phyloP scores from a whole-genome alignment of 2,888 invertebrate genomes.

The Diploptera punctata region DNA sequence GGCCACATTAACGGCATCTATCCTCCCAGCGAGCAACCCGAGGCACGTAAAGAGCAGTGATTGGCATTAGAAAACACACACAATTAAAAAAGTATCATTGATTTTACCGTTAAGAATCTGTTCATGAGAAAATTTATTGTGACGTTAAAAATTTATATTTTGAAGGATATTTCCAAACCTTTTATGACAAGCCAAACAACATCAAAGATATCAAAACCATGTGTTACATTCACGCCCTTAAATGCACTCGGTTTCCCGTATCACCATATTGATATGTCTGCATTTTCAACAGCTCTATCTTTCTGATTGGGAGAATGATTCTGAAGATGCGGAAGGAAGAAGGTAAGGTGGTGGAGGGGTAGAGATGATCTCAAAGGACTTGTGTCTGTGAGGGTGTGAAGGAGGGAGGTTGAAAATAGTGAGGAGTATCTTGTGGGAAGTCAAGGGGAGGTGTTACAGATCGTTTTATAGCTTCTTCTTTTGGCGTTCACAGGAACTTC shows the following conservation, averaged over 20 bases:
- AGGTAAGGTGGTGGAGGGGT: too few relatives aligned
- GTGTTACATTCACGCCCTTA: slow-evolving; percentile 6
- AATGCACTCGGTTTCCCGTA: not conserved
- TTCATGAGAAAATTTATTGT: too few relatives aligned
- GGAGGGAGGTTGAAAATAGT: not conserved
- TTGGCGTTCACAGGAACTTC: not conserved
- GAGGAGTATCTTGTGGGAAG: not conserved
- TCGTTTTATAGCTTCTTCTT: slow-evolving; percentile 11
- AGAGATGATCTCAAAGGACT: not conserved
- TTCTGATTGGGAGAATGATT: not conserved
- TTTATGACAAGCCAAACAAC: not conserved
- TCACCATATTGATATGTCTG: not conserved
- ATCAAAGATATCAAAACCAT: not conserved
- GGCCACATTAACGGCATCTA: too few relatives aligned
- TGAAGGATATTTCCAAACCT: not conserved
- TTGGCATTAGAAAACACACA: too few relatives aligned
- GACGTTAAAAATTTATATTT: too few relatives aligned
- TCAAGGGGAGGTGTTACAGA: not conserved
- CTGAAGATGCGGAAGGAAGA: not conserved
- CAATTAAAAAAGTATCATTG: too few relatives aligned
- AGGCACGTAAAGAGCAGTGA: too few relatives aligned
- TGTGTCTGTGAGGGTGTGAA: too few relatives aligned
- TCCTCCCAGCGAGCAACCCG: too few relatives aligned
- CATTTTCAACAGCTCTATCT: too few relatives aligned
- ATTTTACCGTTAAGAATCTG: too few relatives aligned